These are phyloP conservation scores for Octodonta nipae DNA, from an alignment of 2,888 invertebrate species.

Conservation along the genomic window DNA sequence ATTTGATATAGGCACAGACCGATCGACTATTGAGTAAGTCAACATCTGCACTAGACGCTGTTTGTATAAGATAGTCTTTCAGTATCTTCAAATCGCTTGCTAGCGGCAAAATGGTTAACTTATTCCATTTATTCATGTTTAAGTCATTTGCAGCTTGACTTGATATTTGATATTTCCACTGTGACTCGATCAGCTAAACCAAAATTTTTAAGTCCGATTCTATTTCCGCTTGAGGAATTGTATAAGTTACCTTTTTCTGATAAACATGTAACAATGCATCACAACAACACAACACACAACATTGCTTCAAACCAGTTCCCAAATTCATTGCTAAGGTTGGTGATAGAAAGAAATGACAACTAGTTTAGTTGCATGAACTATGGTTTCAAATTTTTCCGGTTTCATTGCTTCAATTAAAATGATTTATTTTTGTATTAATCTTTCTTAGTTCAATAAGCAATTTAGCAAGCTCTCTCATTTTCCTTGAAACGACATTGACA, in stretches of 20 bases:
- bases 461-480: too few relatives aligned
- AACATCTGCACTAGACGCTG: neutral
- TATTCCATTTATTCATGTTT: slow-evolving; percentile 14
- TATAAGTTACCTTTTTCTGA: neutral
- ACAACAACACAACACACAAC: slow-evolving; percentile 18
- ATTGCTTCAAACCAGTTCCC: slow-evolving; percentile 17
- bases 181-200: slow-evolving; percentile 11
- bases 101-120: slow-evolving; percentile 14
- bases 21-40: too few relatives aligned
- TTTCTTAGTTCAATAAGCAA: slow-evolving; percentile 9
- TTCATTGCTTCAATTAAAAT: slow-evolving; percentile 7
- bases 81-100: slow-evolving; percentile 7
- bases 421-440: slow-evolving; percentile 6
- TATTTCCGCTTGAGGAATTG: slow-evolving; percentile 8
- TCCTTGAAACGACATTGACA: slow-evolving; percentile 10
- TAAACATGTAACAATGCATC: slow-evolving; percentile 9
- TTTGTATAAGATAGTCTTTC: neutral
- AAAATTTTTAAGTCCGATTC: slow-evolving; percentile 16
- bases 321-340: slow-evolving; percentile 18
- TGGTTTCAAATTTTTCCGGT: slow-evolving; percentile 7
- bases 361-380: slow-evolving; percentile 8
- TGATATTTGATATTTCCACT: slow-evolving; percentile 13
- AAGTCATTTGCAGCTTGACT: slow-evolving; percentile 7
- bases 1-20: too few relatives aligned
- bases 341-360: slow-evolving; percentile 13